Evolutionary conservation across 1,140 invertebrate genomes (phyloP).

Genomic region (Homalodisca vitripennis): DNA sequence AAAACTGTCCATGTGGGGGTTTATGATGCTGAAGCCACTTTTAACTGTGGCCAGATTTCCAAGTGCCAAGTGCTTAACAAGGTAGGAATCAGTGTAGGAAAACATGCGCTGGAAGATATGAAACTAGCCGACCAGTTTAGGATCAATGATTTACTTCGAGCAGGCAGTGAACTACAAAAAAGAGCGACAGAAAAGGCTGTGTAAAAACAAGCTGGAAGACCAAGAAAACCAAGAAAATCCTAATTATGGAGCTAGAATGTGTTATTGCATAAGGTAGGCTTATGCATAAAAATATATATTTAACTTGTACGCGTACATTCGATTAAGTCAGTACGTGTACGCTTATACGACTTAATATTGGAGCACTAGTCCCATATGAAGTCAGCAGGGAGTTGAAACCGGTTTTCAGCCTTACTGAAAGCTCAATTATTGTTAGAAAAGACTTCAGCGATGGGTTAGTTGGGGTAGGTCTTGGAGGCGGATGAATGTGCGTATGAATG

Average conservation of each 20-base stretch:
- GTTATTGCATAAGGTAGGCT: background rate
- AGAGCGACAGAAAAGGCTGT: background rate
- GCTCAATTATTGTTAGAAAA: no score
- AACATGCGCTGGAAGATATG: constrained; percentile 19
- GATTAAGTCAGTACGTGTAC: no score
- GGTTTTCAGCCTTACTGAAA: no score
- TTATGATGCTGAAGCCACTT: constrained; percentile 23
- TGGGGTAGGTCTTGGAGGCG: no score
- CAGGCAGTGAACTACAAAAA: background rate
- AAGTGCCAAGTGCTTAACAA: constrained; percentile 22
- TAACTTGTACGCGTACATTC: no score
- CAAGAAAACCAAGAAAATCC: background rate
- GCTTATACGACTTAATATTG: no score
- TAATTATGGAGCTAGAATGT: background rate
- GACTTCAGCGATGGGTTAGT: no score
- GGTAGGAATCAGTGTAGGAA: constrained; percentile 24
- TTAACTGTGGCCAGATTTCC: constrained; percentile 27
- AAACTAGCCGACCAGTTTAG: constrained; percentile 9
- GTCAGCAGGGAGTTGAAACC: no score
- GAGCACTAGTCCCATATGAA: no score
- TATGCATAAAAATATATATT: no score
- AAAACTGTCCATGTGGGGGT: constrained; percentile 37
- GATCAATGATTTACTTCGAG: no score
- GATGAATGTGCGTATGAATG: no score
- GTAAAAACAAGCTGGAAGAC: background rate